Evolutionary conservation across 2,113 vertebrate genomes (phyloP).

Genomic region (Gymnocephalus cernua): DNA sequence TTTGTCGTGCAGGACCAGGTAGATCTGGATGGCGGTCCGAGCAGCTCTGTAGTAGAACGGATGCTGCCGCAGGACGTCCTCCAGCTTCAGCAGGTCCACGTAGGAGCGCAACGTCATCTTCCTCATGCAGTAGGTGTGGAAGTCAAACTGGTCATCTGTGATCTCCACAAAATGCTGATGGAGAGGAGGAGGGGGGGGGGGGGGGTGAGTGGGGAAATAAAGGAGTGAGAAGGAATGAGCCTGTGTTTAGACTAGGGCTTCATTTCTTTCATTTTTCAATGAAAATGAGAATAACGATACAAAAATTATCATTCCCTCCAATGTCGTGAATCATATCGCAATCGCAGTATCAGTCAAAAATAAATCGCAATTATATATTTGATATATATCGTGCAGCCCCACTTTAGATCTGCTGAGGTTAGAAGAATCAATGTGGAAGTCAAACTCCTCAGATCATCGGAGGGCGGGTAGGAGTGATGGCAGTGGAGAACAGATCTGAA

Average conservation of each 20-base stretch:
- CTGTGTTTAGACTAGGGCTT: no score
- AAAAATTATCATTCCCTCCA: no score
- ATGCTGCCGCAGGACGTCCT: constrained; percentile 94
- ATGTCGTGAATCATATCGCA: no score
- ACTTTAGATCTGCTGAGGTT: neutral
- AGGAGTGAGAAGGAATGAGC: no score
- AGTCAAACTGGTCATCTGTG: constrained; percentile 97
- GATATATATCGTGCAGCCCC: no score
- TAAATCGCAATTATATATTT: no score
- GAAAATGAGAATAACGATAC: no score
- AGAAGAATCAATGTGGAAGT: neutral
- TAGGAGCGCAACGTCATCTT: constrained; percentile 97
- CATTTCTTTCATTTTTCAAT: no score
- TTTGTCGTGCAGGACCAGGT: constrained; percentile 93
- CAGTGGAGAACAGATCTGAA: neutral
- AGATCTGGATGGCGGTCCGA: constrained; percentile 93
- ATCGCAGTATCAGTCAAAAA: no score
- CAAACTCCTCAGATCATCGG: neutral
- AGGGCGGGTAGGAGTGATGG: neutral
- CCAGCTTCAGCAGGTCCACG: constrained; percentile 94
- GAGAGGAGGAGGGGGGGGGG: neutral
- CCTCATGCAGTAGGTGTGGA: constrained; percentile 97
- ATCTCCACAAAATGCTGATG: constrained; percentile 96
- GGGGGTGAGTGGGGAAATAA: no score
- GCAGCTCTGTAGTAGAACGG: constrained; percentile 96